phyloP scores from a whole-genome alignment of 2,797 vertebrate genomes.

The Sebastes reedi region DNA sequence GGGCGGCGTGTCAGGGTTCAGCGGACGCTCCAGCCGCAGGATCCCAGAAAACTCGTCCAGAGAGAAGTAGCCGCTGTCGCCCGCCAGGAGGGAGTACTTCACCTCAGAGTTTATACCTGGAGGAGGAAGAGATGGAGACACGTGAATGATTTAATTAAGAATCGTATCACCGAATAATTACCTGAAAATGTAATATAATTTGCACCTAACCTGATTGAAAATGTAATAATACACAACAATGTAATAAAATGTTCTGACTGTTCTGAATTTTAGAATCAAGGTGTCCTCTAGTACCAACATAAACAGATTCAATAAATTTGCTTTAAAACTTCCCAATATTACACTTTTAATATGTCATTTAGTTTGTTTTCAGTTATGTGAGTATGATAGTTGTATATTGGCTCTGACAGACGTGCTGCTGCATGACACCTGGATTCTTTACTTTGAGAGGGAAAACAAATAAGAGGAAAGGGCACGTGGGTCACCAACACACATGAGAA shows the following conservation, averaged over 20 bases:
- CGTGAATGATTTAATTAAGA: background rate
- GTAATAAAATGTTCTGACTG: too few relatives aligned
- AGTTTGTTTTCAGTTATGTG: background rate
- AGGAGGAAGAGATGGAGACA: background rate
- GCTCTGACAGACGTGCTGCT: background rate
- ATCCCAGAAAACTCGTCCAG: conserved; percentile 93
- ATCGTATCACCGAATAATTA: background rate
- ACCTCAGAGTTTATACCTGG: conserved; percentile 94
- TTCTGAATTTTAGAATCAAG: background rate
- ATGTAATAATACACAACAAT: background rate
- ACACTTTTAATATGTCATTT: background rate
- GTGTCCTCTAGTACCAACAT: background rate
- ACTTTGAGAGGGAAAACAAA: background rate
- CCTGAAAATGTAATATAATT: background rate
- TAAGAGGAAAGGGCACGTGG: background rate
- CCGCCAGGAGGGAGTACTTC: conserved; percentile 88
- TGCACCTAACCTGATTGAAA: background rate
- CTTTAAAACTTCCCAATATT: background rate
- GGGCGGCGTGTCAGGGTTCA: conserved; percentile 81
- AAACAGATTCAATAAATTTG: background rate
- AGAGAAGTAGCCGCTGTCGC: conserved; percentile 90
- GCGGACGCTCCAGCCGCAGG: conserved; percentile 89
- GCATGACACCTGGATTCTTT: background rate
- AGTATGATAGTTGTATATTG: background rate
- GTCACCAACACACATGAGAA: background rate